Base-by-base conservation (phyloP, 23 tunicate genomes). In the Trididemnum clinides region DNA sequence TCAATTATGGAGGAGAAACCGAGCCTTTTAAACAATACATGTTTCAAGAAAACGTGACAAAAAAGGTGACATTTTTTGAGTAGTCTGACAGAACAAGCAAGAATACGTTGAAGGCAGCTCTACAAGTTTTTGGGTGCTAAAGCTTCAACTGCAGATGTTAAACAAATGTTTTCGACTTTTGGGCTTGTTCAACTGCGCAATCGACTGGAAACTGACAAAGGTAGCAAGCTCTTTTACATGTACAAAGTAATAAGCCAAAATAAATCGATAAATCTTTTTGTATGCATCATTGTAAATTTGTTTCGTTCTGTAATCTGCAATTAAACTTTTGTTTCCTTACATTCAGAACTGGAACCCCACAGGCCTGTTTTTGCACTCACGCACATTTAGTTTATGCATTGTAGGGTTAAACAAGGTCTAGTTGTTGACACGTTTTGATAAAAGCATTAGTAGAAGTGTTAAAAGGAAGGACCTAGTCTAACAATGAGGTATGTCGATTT, bases 1-100 rank as follows among this genome's bases (percentile, higher is more conserved):
- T 69, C n/a, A 26, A 26, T 20, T 69, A 69, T 30, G 2, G 75
- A 5, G 75, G 36, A 4, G 5, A 69, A 30, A 10, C 75, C 6
- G 75, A 37, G 22, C 75, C 75, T 27, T 69, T 69, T 23, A 69
- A 69, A n/a, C 23, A 25, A 15, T 59, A 69, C 36, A 69, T 69
- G 75, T 69, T 31, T 20, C n/a, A 10, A 27, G 7, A 27, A 69
- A 2, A 4, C 4, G 36, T 69, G 36, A 33, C 38, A 5, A 18
- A 20, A 27, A 26, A 28, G 10, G 10, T 37, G 4, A 28, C 36
- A 37, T 69, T 35, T 35, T 4, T 29, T 4, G 28, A 35, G 3
- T 5, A 30, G 36, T 69, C 75, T 27, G 36, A 30, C 75, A 20
- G 36, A 30, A 27, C 6, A 6, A 30, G 36, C 22, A 30, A 30